A percentile compares a stretch with the other conserved stretches of the same genome.
phyloP scores from a whole-genome alignment of 2,113 vertebrate genomes.

The Pelecanus crispus region DNA sequence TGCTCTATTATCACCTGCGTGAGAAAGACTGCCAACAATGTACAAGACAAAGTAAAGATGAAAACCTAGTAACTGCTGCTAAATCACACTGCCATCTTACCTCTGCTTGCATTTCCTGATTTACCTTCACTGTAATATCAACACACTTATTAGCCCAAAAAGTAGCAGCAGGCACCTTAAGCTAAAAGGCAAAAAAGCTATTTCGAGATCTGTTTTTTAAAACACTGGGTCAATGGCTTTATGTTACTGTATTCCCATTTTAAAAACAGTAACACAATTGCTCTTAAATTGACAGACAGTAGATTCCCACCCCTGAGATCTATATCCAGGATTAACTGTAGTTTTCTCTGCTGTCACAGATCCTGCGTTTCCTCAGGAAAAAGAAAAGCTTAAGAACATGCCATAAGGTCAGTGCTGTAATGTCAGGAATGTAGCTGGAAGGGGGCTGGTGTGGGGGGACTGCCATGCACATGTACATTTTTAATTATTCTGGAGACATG shows the following conservation, averaged over 20 bases:
- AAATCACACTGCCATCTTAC: not conserved
- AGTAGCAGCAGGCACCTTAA: not conserved
- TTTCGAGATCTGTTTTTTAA: not conserved
- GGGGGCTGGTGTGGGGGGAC: not conserved
- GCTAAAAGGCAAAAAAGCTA: not conserved
- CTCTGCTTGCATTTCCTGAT: not conserved
- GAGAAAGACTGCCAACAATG: not conserved
- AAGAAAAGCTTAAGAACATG: not conserved
- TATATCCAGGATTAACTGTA: not conserved
- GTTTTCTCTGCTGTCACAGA: not conserved
- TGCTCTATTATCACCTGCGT: not conserved
- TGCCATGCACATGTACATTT: not conserved
- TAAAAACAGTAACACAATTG: not conserved
- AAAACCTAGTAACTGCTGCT: not conserved
- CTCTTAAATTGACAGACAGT: not conserved
- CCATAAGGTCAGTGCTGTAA: conserved; percentile 47
- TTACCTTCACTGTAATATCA: not conserved
- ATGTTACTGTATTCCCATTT: not conserved
- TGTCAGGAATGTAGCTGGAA: conserved; percentile 24
- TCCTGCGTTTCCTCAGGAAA: conserved; percentile 5
- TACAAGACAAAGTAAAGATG: not conserved
- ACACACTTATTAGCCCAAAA: not conserved
- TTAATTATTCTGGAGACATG: conserved; percentile 14
- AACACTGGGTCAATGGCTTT: not conserved
- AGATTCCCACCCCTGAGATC: not conserved